Base-by-base conservation (phyloP, 2,888 invertebrate species). In the Mythimna impura region DNA sequence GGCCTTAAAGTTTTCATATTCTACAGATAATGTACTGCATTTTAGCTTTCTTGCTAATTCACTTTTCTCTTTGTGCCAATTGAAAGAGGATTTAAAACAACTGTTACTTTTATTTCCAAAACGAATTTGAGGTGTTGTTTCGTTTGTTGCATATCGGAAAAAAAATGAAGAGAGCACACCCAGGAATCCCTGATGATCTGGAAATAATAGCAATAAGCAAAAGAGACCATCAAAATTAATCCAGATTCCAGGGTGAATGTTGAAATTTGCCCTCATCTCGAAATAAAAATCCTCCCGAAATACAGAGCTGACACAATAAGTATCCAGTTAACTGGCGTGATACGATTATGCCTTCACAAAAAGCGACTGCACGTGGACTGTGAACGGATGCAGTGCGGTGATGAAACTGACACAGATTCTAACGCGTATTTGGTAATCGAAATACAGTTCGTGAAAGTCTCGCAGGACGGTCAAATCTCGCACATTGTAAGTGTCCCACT, bases 401-500 rank as follows among this genome's bases (percentile, higher is more conserved):
- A 96, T 95, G 96, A 96, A 95, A 95, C 94, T 95, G 96, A 95
- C 96, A 96, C 95, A 96, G 95, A 95, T 96, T 95, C 96, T 95
- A 95, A 95, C 94, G 93, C 93, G 93, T 93, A 95, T 96, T 96
- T 96, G 95, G 96, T 95, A 96, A 96, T 96, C 95, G 93, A 94
- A 95, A 93, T 93, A 92, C 93, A 93, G 92, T 91, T 92, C 95
- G 95, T 95, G 95, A 96, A 96, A 96, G 96, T 95, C 95, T 93
- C 93, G 89, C 94, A 94, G 94, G 95, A 94, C 94, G 92, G 94
- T 89, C 90, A 93, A 93, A 93, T 95, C 93, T 92, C 92, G 92
- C 90, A 90, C 90, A 94, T 94, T 94, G 94, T 94, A 91, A 90
- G 89, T 91, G 94, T 93, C 93, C 95, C 91, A 95, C 94, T 94